phyloP scores from a whole-genome alignment of 2,888 invertebrate genomes.

The Zonitis immaculata region DNA sequence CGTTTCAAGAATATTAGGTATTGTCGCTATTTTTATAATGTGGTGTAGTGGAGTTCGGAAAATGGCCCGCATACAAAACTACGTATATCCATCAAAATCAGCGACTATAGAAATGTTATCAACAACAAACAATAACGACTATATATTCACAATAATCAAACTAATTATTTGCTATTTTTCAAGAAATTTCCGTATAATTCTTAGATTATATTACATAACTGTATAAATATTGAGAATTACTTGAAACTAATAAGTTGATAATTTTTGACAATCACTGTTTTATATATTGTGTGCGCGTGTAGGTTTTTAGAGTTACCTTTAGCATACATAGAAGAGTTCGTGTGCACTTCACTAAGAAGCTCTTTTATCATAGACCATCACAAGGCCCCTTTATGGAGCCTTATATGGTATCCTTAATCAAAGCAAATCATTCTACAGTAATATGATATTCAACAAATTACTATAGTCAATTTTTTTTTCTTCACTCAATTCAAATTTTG shows the following conservation, averaged over 20 bases:
- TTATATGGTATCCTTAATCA: constrained; percentile 18
- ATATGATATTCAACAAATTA: constrained; percentile 9
- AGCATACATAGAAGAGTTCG: constrained; percentile 27
- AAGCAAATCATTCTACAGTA: constrained; percentile 16
- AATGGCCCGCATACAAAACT: constrained; percentile 17
- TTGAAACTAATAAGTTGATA: too few species aligned
- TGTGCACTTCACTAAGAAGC: constrained; percentile 24
- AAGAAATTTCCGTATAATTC: too few species aligned
- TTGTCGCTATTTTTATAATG: constrained; percentile 21
- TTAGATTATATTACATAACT: too few species aligned
- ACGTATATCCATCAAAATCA: constrained; percentile 10
- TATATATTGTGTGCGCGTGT: constrained; percentile 24
- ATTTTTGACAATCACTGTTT: constrained; percentile 22
- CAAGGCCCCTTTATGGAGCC: too few species aligned
- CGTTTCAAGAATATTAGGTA: constrained; percentile 22
- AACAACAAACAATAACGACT: not conserved
- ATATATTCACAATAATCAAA: too few species aligned
- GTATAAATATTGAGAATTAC: too few species aligned
- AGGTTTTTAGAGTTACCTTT: constrained; percentile 26
- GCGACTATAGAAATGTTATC: constrained; percentile 8
- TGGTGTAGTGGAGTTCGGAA: constrained; percentile 17
- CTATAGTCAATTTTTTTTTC: too few species aligned
- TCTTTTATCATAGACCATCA: too few species aligned
- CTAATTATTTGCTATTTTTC: too few species aligned
- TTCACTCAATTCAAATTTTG: too few species aligned